A percentile compares a stretch with the other conserved stretches of the same genome.
These are phyloP conservation scores for Orchestes rusci DNA, from an alignment of 2,888 invertebrate species.

Conservation along the genomic window DNA sequence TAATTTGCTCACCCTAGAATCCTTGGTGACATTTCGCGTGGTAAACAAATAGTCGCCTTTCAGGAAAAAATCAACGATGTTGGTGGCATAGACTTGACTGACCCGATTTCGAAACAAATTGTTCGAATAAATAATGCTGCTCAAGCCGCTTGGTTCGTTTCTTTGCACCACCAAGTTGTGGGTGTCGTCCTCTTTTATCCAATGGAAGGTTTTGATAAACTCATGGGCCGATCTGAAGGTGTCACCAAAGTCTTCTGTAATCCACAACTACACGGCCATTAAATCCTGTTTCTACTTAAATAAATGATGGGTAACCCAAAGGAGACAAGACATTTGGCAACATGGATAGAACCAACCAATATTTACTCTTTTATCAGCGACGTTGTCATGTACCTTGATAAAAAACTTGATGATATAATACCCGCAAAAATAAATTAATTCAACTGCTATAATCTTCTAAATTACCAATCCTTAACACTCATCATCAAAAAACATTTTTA, in stretches of 20 bases:
- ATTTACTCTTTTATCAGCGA: too few species aligned
- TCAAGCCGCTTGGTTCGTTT: slow-evolving; percentile 53
- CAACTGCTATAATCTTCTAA: too few species aligned
- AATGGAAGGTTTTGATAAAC: slow-evolving; percentile 72
- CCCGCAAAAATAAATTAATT: too few species aligned
- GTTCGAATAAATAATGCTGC: slow-evolving; percentile 46
- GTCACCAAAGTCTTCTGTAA: slow-evolving; percentile 68
- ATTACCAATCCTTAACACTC: too few species aligned
- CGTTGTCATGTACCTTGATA: too few species aligned
- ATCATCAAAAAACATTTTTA: too few species aligned
- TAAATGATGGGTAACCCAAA: too few species aligned
- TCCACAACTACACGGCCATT: slow-evolving; percentile 63
- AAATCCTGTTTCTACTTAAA: too few species aligned
- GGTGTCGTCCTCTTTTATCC: slow-evolving; percentile 50
- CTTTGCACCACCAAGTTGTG: slow-evolving; percentile 61
- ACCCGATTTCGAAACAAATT: slow-evolving; percentile 32
- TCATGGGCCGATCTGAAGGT: slow-evolving; percentile 63
- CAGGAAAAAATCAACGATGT: slow-evolving; percentile 75
- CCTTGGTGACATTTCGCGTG: slow-evolving; percentile 53
- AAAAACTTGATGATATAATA: too few species aligned
- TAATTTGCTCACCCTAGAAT: slow-evolving; percentile 54
- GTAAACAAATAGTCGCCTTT: slow-evolving; percentile 82
- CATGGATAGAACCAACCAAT: too few species aligned
- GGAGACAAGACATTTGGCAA: too few species aligned
- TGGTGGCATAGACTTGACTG: slow-evolving; percentile 41